A percentile compares a stretch with the other conserved stretches of the same genome.
phyloP scores from a whole-genome alignment of 2,797 vertebrate species.

The Novumbra hubbsi region DNA sequence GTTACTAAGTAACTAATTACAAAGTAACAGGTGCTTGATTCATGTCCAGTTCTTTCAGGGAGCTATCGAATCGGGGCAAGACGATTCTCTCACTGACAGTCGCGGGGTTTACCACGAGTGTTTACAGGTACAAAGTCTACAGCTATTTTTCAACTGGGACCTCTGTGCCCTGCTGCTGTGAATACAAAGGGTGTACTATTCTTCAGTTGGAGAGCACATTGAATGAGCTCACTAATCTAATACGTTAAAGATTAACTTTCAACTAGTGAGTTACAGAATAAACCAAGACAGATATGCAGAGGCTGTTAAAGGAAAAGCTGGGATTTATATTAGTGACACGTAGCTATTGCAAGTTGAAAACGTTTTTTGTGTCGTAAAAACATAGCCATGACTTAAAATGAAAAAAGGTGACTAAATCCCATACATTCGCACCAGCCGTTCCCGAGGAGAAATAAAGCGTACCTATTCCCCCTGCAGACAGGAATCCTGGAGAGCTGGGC shows the following conservation, averaged over 20 bases:
- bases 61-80: slow-evolving; percentile 44
- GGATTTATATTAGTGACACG: slow-evolving; percentile 10
- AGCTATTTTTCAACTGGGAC: slow-evolving; percentile 50
- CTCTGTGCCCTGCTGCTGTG: slow-evolving; percentile 39
- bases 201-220: slow-evolving; percentile 28
- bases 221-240: slow-evolving; percentile 36
- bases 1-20: slow-evolving; percentile 68
- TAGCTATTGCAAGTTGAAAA: not conserved
- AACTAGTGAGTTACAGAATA: slow-evolving; percentile 34
- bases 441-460: slow-evolving; percentile 41
- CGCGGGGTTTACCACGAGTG: slow-evolving; percentile 44
- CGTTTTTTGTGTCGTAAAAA: slow-evolving; percentile 2
- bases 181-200: slow-evolving; percentile 63
- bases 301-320: slow-evolving; percentile 13
- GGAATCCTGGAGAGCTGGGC: slow-evolving; percentile 57
- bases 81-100: slow-evolving; percentile 44
- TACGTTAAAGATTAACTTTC: slow-evolving; percentile 56
- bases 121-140: slow-evolving; percentile 72
- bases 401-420: not conserved
- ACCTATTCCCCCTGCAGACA: slow-evolving; percentile 69
- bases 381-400: not conserved
- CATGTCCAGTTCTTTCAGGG: slow-evolving; percentile 51
- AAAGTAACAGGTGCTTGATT: slow-evolving; percentile 72
- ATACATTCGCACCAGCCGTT: slow-evolving; percentile 14
- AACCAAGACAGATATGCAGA: slow-evolving; percentile 27